Conservation (phyloP, 2,888 invertebrate species). For the Sycophila texana region DNA sequence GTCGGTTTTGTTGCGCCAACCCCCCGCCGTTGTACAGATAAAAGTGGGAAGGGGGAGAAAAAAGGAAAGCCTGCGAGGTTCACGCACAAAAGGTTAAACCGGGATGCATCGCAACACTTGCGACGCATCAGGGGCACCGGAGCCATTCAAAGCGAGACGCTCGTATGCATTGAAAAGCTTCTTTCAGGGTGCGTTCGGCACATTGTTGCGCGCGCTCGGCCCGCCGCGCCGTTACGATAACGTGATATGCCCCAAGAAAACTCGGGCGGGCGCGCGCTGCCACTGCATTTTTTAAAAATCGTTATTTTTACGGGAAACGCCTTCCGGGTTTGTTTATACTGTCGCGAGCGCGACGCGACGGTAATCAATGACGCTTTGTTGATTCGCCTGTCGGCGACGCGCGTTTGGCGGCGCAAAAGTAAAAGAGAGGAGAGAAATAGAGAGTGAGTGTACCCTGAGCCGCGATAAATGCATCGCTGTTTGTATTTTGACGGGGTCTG, state of each 20-base stretch:
- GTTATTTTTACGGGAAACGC: conserved; percentile 32
- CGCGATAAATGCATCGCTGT: too few relatives aligned
- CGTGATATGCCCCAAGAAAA: not conserved
- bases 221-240: not conserved
- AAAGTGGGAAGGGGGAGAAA: too few relatives aligned
- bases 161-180: conserved; percentile 28
- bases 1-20: too few relatives aligned
- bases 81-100: too few relatives aligned
- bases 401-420: too few relatives aligned
- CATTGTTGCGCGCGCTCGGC: conserved; percentile 30
- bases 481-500: too few relatives aligned
- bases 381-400: not conserved
- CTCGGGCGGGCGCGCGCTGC: not conserved
- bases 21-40: too few relatives aligned
- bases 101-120: not conserved
- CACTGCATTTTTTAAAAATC: conserved; percentile 26
- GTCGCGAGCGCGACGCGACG: not conserved
- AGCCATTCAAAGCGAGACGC: conserved; percentile 1
- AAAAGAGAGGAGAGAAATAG: too few relatives aligned
- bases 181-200: conserved; percentile 31
- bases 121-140: too few relatives aligned
- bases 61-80: too few relatives aligned
- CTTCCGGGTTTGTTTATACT: not conserved
- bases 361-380: conserved; percentile 4
- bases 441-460: too few relatives aligned